Evolutionary conservation across 2,888 invertebrate genomes (phyloP), one percentile per base, ranked within the genome.

Genomic region (Microplitis manilae): DNA sequence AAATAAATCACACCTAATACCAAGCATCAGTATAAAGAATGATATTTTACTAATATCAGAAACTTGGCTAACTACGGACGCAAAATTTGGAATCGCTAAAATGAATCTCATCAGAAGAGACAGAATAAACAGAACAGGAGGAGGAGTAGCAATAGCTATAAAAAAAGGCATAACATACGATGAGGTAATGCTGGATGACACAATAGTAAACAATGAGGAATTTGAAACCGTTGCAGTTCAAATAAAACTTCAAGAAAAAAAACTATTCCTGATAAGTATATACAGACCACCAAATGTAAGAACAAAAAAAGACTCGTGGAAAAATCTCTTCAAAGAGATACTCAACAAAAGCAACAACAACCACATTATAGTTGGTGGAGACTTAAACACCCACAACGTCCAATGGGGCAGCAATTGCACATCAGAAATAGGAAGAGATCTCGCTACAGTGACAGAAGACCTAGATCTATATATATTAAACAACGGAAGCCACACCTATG

Each of bases 81-180:
- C 8, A 1, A 13, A 13, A 13, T 13, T 2, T 59, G 13, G 13
- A 1, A 2, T 59, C 1, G 1, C 59, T 1, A 59, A 59, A 8
- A 59, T 59, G 59, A 59, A 59, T 59, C 59, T 59, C 8, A 59
- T 59, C 13, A 59, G 59, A 59, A 8, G 13, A 59, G 59, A 59
- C 13, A 59, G 59, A 59, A 1, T 59, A 13, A 13, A 59, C 59
- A 59, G 13, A 59, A 8, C 59, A 13, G 2, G 59, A 2, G 59
- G 59, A 59, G 59, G 59, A 59, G 59, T 59, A 59, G 59, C 59
- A 59, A 59, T 59, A 59, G 59, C 59, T 59, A 59, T 59, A 20
- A 59, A 59, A 59, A 59, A 59, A 59, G 59, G 59, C 8, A 59
- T 59, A 13, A 13, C 13, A 59, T 59, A 59, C 13, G 59, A 59